These are phyloP conservation scores for Ganaspis sp. DNA, from an alignment of 1,140 invertebrate genomes.

Conservation along the genomic window DNA sequence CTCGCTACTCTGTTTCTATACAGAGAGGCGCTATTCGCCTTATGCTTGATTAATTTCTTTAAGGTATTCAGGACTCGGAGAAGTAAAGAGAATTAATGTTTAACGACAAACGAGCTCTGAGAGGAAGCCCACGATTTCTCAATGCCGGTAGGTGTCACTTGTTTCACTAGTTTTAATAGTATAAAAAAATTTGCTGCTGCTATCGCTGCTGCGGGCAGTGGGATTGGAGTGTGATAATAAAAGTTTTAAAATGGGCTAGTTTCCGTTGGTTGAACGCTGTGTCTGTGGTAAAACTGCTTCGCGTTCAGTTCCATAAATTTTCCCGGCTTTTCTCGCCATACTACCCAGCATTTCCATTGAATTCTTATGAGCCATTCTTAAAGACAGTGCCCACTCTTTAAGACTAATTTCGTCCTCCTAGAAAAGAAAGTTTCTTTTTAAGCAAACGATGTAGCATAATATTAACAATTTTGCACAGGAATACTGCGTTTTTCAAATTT, in stretches of 20 bases:
- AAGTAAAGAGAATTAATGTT: not conserved
- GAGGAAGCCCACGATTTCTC: constrained; percentile 35
- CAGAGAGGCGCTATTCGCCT: constrained; percentile 44
- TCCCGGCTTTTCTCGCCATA: constrained; percentile 97
- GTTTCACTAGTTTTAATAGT: constrained; percentile 56
- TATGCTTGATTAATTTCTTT: constrained; percentile 27
- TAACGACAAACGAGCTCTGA: constrained; percentile 1
- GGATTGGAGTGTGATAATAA: constrained; percentile 65
- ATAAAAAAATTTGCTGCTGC: constrained; percentile 71
- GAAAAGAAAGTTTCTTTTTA: constrained; percentile 39
- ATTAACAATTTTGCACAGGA: no score
- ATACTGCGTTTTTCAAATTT: not conserved
- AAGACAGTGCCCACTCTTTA: constrained; percentile 94
- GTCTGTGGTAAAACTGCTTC: constrained; percentile 75
- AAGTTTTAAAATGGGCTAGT: constrained; percentile 65
- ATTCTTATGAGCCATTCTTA: constrained; percentile 93
- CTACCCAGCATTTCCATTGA: constrained; percentile 93
- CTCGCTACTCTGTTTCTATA: constrained; percentile 17
- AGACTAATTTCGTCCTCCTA: constrained; percentile 93
- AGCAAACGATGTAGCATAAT: not conserved
- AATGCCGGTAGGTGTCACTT: constrained; percentile 43
- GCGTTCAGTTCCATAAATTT: constrained; percentile 93
- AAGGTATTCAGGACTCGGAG: not conserved
- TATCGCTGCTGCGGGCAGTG: constrained; percentile 71
- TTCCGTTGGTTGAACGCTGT: constrained; percentile 77